Percentiles rank a stretch among this genome's conserved stretches.
Evolutionary conservation across 2,797 vertebrate genomes (phyloP).

Genomic region (Hylomyscus alleni): DNA sequence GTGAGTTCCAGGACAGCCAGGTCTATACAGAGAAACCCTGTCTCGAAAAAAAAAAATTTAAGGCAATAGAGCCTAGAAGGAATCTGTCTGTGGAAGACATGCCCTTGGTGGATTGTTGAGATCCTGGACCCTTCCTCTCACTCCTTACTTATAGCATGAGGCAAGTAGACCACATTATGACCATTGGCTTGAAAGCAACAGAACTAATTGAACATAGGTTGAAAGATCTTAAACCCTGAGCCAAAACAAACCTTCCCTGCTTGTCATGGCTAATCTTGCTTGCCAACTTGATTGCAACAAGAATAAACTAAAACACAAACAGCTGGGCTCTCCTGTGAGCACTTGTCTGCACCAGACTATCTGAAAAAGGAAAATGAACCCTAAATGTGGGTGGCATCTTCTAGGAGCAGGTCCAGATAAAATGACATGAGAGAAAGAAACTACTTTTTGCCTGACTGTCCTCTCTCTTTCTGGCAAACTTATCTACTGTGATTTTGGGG

Average conservation of each 20-base stretch:
- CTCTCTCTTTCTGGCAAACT: neutral
- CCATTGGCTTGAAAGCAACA: neutral
- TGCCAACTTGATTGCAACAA: neutral
- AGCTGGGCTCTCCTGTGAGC: too few species aligned
- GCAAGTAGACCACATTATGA: neutral
- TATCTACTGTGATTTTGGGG: neutral
- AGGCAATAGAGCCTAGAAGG: neutral
- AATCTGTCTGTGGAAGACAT: too few species aligned
- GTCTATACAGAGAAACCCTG: too few species aligned
- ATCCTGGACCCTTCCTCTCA: neutral
- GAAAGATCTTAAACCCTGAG: neutral
- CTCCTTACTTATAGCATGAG: neutral
- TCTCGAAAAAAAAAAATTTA: neutral
- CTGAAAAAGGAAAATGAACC: neutral
- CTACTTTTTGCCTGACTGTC: neutral
- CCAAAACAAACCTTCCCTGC: neutral
- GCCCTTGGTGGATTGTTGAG: neutral
- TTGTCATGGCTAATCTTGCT: neutral
- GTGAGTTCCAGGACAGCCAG: too few species aligned
- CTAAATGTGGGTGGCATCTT: neutral
- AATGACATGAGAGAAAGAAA: neutral
- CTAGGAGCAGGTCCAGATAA: neutral
- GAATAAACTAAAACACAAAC: neutral
- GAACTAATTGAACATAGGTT: neutral
- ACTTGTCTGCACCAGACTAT: neutral